Conservation (phyloP, 2,888 invertebrate genomes). For the Trichacis sp. region DNA sequence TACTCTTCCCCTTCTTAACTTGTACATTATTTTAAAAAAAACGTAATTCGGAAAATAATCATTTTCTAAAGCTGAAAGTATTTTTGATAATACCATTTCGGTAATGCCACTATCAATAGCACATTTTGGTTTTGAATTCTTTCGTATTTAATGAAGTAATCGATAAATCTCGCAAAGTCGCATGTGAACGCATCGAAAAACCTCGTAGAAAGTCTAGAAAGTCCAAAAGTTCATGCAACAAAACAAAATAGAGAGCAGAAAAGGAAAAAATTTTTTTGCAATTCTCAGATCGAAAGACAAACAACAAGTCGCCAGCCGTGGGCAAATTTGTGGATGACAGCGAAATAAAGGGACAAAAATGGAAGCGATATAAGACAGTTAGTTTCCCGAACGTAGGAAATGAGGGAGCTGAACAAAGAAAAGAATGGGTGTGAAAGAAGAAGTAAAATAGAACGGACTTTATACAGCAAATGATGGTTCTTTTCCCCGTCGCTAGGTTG, state of each 20-base stretch:
- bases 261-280: not conserved
- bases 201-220: not conserved
- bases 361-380: not conserved
- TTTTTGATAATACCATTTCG: no score
- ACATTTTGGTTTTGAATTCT: no score
- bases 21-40: no score
- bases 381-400: not conserved
- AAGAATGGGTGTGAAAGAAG: not conserved
- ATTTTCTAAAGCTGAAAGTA: no score
- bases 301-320: not conserved
- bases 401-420: not conserved
- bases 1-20: no score
- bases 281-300: not conserved
- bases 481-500: not conserved
- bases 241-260: not conserved
- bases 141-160: no score
- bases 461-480: not conserved
- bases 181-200: not conserved
- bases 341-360: not conserved
- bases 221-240: not conserved
- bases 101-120: no score
- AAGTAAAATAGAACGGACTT: not conserved
- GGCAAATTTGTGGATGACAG: not conserved
- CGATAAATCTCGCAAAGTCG: not conserved
- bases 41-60: no score